Percentiles rank a stretch among this genome's conserved stretches.
Evolutionary conservation across 1,140 invertebrate genomes (phyloP).

Genomic region (Drosophila lacteicornis): DNA sequence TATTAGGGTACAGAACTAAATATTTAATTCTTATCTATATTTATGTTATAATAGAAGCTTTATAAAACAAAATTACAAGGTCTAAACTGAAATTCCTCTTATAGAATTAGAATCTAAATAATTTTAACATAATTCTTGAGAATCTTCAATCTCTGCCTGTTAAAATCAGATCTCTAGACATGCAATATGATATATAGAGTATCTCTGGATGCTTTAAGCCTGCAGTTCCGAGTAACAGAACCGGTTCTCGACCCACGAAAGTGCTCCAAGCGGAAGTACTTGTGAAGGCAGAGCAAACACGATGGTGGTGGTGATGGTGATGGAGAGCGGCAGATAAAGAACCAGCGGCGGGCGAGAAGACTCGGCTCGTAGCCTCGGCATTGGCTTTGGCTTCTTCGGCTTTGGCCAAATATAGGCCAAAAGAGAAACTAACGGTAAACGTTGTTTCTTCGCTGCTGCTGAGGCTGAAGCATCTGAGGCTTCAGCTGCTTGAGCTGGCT

Average conservation of each 20-base stretch:
- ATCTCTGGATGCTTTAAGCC: slow-evolving; percentile 5
- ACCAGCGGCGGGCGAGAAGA: slow-evolving; percentile 50
- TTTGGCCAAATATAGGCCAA: slow-evolving; percentile 79
- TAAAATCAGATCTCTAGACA: not conserved
- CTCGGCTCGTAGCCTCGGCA: slow-evolving; percentile 30
- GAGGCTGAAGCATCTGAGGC: not conserved
- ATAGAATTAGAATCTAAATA: not conserved
- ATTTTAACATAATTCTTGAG: not conserved
- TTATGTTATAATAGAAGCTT: not conserved
- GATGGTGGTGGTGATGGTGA: slow-evolving; percentile 22
- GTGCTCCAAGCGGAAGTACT: slow-evolving; percentile 72
- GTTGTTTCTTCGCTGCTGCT: slow-evolving; percentile 37
- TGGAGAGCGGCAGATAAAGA: slow-evolving; percentile 56
- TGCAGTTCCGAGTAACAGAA: slow-evolving; percentile 63
- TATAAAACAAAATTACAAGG: not conserved
- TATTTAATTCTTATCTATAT: not conserved
- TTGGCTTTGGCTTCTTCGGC: slow-evolving; percentile 13
- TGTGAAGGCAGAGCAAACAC: slow-evolving; percentile 11
- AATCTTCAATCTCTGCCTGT: no score
- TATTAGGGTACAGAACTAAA: not conserved
- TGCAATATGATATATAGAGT: not conserved
- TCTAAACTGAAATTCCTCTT: not conserved
- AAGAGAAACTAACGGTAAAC: slow-evolving; percentile 84
- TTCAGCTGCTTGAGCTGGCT: slow-evolving; percentile 4
- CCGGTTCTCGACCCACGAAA: slow-evolving; percentile 67